These are phyloP conservation scores for Pipra filicauda DNA, from an alignment of 2,113 vertebrate genomes.

Conservation along the genomic window DNA sequence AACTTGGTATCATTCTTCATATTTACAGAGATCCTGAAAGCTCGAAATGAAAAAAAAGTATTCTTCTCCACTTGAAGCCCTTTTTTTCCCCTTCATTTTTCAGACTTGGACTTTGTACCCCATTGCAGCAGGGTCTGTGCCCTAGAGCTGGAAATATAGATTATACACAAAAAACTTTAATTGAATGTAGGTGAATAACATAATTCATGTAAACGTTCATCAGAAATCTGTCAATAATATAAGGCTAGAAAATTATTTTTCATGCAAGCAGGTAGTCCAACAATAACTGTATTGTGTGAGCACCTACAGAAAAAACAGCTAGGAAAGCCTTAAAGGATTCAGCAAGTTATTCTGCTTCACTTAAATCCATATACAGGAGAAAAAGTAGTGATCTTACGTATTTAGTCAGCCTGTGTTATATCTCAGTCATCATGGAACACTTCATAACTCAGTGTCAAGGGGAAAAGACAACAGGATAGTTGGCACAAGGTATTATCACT, in stretches of 20 bases:
- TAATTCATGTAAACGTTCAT: neutral
- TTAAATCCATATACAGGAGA: neutral
- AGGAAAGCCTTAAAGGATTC: neutral
- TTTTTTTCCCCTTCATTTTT: neutral
- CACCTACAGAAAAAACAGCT: neutral
- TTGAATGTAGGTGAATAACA: neutral
- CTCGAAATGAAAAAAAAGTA: neutral
- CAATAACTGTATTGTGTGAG: neutral
- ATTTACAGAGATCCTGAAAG: neutral
- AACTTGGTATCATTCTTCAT: neutral
- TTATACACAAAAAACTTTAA: neutral
- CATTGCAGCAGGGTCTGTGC: neutral
- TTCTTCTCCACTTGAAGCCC: neutral
- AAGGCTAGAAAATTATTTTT: neutral
- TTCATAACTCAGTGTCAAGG: neutral
- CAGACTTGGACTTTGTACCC: neutral
- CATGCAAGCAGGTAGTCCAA: neutral
- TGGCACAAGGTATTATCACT: neutral
- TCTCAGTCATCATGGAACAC: neutral
- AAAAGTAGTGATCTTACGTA: neutral
- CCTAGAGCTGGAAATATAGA: neutral
- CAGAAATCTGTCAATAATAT: neutral
- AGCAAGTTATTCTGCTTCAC: neutral
- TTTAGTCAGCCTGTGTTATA: neutral
- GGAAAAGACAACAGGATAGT: neutral